A percentile compares a stretch with the other conserved stretches of the same genome.
These are phyloP conservation scores for Apis florea DNA, from an alignment of 1,140 invertebrate species.

Conservation along the genomic window DNA sequence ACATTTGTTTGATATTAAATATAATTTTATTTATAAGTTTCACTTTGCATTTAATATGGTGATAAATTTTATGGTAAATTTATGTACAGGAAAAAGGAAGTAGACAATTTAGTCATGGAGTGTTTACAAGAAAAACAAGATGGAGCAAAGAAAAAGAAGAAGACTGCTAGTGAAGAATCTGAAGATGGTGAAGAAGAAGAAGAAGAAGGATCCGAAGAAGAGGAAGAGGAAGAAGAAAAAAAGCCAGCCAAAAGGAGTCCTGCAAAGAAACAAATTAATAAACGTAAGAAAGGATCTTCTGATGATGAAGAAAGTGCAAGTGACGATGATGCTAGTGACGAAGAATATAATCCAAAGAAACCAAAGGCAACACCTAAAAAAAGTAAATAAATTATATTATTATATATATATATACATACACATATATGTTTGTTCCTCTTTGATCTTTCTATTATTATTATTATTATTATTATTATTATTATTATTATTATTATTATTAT, in stretches of 20 bases:
- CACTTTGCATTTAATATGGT: not conserved
- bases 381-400: constrained; percentile 59
- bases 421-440: not conserved
- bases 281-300: constrained; percentile 82
- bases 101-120: constrained; percentile 92
- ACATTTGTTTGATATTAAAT: constrained; percentile 56
- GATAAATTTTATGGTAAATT: not conserved
- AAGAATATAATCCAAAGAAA: constrained; percentile 86
- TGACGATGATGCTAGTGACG: constrained; percentile 85
- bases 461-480: not conserved
- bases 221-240: constrained; percentile 83
- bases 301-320: constrained; percentile 84
- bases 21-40: not conserved
- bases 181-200: constrained; percentile 84
- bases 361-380: constrained; percentile 77
- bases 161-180: constrained; percentile 80
- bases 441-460: not conserved
- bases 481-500: not conserved
- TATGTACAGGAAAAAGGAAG: constrained; percentile 87
- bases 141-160: constrained; percentile 80
- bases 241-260: constrained; percentile 83
- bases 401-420: too few relatives aligned
- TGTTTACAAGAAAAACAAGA: constrained; percentile 84
- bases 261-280: constrained; percentile 77
- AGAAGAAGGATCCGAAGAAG: constrained; percentile 82